phyloP scores from a whole-genome alignment of 2,113 vertebrate genomes.

The Calidris pugnax region DNA sequence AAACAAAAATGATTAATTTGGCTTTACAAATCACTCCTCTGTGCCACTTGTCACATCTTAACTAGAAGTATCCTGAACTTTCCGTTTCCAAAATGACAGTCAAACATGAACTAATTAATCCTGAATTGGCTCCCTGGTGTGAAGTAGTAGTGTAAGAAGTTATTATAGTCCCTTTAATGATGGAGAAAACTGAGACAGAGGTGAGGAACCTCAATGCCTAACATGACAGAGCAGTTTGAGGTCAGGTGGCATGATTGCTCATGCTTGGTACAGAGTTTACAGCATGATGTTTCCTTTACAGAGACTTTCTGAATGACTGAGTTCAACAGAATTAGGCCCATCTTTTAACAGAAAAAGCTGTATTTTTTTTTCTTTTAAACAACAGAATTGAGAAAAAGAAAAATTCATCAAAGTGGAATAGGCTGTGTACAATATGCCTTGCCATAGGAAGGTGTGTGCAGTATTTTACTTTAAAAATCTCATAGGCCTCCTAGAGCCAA shows the following conservation, averaged over 20 bases:
- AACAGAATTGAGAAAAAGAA: neutral
- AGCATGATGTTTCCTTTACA: neutral
- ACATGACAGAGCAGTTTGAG: neutral
- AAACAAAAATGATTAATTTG: neutral
- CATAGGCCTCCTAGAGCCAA: neutral
- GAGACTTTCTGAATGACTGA: neutral
- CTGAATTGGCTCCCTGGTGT: neutral
- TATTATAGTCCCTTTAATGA: neutral
- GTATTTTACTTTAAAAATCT: neutral
- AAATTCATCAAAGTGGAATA: neutral
- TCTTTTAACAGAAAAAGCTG: neutral
- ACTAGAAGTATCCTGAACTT: conserved; percentile 2
- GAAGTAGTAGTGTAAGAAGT: neutral
- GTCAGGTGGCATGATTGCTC: neutral
- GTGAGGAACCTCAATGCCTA: neutral
- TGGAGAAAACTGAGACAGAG: neutral
- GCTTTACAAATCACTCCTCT: neutral
- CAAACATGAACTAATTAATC: conserved; percentile 12
- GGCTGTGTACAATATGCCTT: neutral
- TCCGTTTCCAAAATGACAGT: conserved; percentile 1
- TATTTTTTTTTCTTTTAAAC: neutral
- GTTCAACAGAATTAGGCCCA: neutral
- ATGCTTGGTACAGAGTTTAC: neutral
- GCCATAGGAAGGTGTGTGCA: neutral
- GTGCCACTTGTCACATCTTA: conserved; percentile 4